phyloP scores from a whole-genome alignment of 1,140 invertebrate genomes.

The Galleria mellonella region DNA sequence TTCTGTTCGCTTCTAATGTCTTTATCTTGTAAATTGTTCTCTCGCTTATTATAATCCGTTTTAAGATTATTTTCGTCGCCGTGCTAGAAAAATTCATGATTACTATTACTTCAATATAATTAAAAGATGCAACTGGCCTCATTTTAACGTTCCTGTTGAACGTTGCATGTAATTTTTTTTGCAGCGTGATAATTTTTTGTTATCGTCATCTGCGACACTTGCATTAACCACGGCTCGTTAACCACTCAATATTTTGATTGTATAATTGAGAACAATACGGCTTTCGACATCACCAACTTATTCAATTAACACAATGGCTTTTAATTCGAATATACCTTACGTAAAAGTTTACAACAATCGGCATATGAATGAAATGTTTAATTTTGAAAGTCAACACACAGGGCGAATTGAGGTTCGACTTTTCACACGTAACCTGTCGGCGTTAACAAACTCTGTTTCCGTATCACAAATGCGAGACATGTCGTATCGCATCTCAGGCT shows the following conservation, averaged over 20 bases:
- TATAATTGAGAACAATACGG: conserved; percentile 7
- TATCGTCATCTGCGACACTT: neutral
- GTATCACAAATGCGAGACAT: neutral
- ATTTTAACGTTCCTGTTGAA: no score
- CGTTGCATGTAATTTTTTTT: no score
- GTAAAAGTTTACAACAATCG: conserved; percentile 12
- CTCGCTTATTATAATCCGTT: no score
- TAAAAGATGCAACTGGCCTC: no score
- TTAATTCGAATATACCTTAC: conserved; percentile 14
- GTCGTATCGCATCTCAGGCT: neutral
- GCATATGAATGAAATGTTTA: conserved; percentile 14
- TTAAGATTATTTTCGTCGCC: no score
- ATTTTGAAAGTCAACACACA: conserved; percentile 11
- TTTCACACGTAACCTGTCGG: conserved; percentile 11
- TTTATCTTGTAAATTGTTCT: neutral
- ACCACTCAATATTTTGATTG: conserved; percentile 3
- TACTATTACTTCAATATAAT: no score
- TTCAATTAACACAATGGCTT: conserved; percentile 16
- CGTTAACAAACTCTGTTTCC: neutral
- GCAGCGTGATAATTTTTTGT: no score
- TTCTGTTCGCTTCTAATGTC: neutral
- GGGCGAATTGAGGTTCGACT: conserved; percentile 6
- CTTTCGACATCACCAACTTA: conserved; percentile 3
- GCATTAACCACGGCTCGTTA: neutral
- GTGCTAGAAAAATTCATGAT: no score